These are phyloP conservation scores for Oscheius sp. DNA, from an alignment of 2,888 invertebrate genomes.

Conservation along the genomic window DNA sequence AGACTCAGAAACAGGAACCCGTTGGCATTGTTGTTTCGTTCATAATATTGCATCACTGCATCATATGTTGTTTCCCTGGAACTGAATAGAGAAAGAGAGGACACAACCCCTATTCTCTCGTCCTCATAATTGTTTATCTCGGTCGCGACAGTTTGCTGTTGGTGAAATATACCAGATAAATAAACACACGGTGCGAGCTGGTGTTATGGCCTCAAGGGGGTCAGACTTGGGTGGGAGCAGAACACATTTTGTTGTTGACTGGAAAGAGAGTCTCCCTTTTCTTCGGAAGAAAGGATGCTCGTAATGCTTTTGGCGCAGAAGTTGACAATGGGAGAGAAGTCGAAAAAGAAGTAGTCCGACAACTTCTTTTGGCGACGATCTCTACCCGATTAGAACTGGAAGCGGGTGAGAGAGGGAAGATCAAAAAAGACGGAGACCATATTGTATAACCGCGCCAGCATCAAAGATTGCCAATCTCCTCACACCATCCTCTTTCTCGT, in stretches of 20 bases:
- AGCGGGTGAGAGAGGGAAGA: neutral
- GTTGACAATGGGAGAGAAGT: neutral
- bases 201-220: neutral
- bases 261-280: neutral
- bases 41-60: no score
- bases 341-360: constrained; percentile 17
- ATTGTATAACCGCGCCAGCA: neutral
- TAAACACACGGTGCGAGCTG: neutral
- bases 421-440: neutral
- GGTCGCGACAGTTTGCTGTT: neutral
- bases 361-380: neutral
- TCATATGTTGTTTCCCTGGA: no score
- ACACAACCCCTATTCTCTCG: neutral
- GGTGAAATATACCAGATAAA: neutral
- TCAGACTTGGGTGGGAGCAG: neutral
- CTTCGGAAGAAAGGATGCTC: no score
- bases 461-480: neutral
- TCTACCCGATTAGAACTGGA: constrained; percentile 19
- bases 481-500: neutral
- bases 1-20: neutral
- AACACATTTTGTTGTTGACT: neutral
- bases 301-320: neutral
- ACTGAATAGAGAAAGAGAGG: neutral
- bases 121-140: neutral
- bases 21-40: no score